A percentile compares a stretch with the other conserved stretches of the same genome.
These are phyloP conservation scores for Mythimna lalbum DNA, from an alignment of 2,888 invertebrate genomes.

Conservation along the genomic window DNA sequence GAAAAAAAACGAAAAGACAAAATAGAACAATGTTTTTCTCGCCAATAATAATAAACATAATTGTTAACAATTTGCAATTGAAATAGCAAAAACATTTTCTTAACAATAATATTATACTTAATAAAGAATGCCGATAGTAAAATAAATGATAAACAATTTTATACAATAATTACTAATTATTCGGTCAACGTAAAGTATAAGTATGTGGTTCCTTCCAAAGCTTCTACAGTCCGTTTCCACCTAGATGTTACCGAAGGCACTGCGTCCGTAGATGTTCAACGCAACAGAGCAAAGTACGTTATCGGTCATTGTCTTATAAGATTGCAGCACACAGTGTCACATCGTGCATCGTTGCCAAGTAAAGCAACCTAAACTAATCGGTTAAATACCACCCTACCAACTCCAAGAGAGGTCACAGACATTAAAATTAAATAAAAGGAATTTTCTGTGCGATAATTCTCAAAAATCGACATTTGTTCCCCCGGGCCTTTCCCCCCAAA, in stretches of 20 bases:
- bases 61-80: conserved; percentile 79
- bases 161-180: conserved; percentile 66
- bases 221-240: conserved; percentile 59
- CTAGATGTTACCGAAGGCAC: conserved; percentile 62
- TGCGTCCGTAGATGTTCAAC: conserved; percentile 57
- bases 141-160: conserved; percentile 67
- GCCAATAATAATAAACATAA: conserved; percentile 76
- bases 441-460: conserved; percentile 72
- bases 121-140: conserved; percentile 75
- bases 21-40: conserved; percentile 81
- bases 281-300: conserved; percentile 51
- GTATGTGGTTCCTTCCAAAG: conserved; percentile 50
- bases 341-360: conserved; percentile 46
- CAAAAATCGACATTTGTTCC: conserved; percentile 52
- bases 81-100: conserved; percentile 75
- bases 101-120: conserved; percentile 80
- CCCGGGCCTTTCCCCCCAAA: conserved; percentile 39
- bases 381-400: conserved; percentile 62
- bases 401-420: conserved; percentile 72
- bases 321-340: conserved; percentile 50
- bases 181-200: conserved; percentile 66
- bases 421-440: conserved; percentile 57
- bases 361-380: conserved; percentile 54
- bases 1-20: conserved; percentile 82
- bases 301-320: conserved; percentile 48